Evolutionary conservation across 2,888 invertebrate species (phyloP), one percentile per base, ranked within the genome.

Genomic region (Drosophila mayaguana): DNA sequence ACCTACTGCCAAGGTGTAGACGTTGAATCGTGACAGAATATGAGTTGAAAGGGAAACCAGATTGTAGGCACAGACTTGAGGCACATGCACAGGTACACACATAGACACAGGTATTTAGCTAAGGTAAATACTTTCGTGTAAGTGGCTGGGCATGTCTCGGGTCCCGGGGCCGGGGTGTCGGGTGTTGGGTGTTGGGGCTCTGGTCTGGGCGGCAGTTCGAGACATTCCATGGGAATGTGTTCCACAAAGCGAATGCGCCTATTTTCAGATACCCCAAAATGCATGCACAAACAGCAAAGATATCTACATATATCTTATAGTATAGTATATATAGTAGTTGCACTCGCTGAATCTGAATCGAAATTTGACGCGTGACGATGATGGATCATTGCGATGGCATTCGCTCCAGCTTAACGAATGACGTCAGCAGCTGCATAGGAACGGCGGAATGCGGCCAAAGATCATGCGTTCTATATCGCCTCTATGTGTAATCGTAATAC

Each of bases 21-120:
- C 60, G 25, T 43, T 42, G 38, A 48, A 83, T 79, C 81, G 81
- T 81, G 81, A 81, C 81, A 56, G 83, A 81, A 81, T 80, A 82
- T 83, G 71, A 72, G 72, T 83, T 60, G 69, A 84, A 84, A 79
- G 80, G 77, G 74, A 81, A 77, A 80, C 72, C 69, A 81, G 82
- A 80, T 77, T 77, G 69, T 59, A 65, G 40, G 50, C 57, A 62
- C 12, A 34, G 32, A 16, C 9, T 45, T n/a, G 45, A 43, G 46
- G 46, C 45, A 18, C 36, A 36, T 34, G 56, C 56, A 34, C 42
- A 56, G 48, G 32, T 36, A 45, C 12, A 14, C 4, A 32, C 42
- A 36, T 28, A n/a, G n/a, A n/a, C 25, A 28, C 38, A 48, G 48
- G 32, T 60, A 48, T 40, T 40, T 18, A 14, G 32, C 46, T 40